phyloP scores from a whole-genome alignment of 2,797 vertebrate genomes.

The Cossypha polioptera region DNA sequence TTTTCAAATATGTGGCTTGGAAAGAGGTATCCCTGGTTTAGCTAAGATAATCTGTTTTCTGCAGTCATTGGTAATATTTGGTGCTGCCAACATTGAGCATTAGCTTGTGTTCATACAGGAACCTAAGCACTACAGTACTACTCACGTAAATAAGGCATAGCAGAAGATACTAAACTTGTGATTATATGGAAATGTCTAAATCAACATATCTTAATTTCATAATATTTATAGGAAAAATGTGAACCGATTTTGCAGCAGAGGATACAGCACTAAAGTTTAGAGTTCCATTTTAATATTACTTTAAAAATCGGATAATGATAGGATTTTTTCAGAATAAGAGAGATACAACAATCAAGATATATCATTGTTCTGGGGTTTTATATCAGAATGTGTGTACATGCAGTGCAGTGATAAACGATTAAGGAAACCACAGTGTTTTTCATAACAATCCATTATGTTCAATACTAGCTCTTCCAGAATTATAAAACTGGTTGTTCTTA shows the following conservation, averaged over 20 bases:
- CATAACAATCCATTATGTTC: neutral
- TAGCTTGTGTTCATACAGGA: neutral
- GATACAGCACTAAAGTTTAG: neutral
- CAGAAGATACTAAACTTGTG: neutral
- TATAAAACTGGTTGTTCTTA: neutral
- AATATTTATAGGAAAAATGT: neutral
- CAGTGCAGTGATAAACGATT: neutral
- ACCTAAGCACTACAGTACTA: neutral
- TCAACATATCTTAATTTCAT: neutral
- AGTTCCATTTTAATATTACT: neutral
- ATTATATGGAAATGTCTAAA: neutral
- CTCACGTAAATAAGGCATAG: neutral
- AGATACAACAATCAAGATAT: neutral
- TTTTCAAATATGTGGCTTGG: neutral
- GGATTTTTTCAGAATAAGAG: neutral
- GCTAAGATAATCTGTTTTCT: neutral
- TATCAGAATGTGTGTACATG: neutral
- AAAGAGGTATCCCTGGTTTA: neutral
- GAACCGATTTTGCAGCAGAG: neutral
- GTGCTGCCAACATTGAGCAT: rapidly evolving
- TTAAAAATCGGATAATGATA: neutral
- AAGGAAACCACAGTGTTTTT: neutral
- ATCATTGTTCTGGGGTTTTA: neutral
- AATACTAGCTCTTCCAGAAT: neutral
- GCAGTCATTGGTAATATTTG: neutral